A percentile compares a stretch with the other conserved stretches of the same genome.
Evolutionary conservation across 2,113 vertebrate species (phyloP).

Genomic region (Dasyurus viverrinus): DNA sequence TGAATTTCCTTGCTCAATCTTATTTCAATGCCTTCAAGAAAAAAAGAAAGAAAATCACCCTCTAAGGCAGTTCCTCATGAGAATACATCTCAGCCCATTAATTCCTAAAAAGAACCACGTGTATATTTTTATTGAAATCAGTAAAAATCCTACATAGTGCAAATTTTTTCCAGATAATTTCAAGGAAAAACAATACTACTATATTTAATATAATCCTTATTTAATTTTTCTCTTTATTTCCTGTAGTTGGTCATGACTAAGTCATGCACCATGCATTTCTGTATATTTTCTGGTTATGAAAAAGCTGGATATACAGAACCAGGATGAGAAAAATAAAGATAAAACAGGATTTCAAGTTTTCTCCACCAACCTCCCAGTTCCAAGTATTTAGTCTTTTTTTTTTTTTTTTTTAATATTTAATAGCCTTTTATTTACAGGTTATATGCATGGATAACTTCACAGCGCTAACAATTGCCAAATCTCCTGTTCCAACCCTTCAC

Average conservation of each 20-base stretch:
- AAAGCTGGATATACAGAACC: conserved; percentile 9
- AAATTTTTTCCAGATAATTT: neutral
- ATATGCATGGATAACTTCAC: no score
- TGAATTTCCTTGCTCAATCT: neutral
- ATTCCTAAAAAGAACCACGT: conserved; percentile 49
- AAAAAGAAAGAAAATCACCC: conserved; percentile 20
- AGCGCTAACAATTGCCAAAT: no score
- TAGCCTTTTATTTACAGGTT: no score
- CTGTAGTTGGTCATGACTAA: conserved; percentile 7
- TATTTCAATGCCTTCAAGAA: conserved; percentile 38
- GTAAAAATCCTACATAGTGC: neutral
- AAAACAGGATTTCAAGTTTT: conserved; percentile 16
- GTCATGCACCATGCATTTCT: conserved; percentile 16
- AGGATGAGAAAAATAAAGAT: conserved; percentile 9
- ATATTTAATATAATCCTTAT: conserved; percentile 11
- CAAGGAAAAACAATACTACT: neutral
- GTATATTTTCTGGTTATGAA: conserved; percentile 15
- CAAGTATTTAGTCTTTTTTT: neutral
- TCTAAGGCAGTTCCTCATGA: conserved; percentile 31
- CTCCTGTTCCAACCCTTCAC: no score
- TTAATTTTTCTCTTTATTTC: conserved; percentile 33
- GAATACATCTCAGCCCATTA: neutral
- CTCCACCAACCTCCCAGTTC: conserved; percentile 21
- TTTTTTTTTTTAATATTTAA: no score
- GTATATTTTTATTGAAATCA: conserved; percentile 11